Evolutionary conservation across 2,888 invertebrate genomes (phyloP).

Genomic region (Plebejus melissa): DNA sequence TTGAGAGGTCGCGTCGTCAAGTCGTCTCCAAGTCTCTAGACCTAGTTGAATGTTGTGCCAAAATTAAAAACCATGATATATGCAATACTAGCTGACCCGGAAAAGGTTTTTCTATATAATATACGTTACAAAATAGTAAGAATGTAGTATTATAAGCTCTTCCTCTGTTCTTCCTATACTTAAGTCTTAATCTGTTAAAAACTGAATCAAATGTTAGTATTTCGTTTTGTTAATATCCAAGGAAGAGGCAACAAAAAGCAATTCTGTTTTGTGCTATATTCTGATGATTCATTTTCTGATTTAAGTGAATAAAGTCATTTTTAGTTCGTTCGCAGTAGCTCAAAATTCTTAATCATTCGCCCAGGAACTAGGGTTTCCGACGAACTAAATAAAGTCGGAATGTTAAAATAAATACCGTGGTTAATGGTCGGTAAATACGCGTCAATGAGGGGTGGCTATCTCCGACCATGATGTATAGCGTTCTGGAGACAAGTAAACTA

Average conservation of each 20-base stretch:
- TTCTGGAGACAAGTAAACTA: not conserved
- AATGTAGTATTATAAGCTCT: too few relatives aligned
- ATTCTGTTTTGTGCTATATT: too few relatives aligned
- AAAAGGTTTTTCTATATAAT: too few relatives aligned
- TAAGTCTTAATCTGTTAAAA: too few relatives aligned
- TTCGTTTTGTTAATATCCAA: too few relatives aligned
- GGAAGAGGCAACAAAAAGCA: too few relatives aligned
- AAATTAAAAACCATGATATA: not conserved
- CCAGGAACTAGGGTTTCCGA: not conserved
- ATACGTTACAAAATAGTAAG: too few relatives aligned
- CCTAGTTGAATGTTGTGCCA: constrained; percentile 16
- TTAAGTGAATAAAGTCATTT: too few relatives aligned
- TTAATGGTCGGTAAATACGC: constrained; percentile 69
- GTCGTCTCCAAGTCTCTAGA: constrained; percentile 3
- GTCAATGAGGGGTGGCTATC: constrained; percentile 48
- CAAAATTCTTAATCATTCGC: not conserved
- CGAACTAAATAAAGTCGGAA: constrained; percentile 36
- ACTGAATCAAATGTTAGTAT: too few relatives aligned
- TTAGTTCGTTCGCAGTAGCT: too few relatives aligned
- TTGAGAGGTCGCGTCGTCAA: not conserved
- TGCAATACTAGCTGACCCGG: not conserved
- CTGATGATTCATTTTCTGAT: too few relatives aligned
- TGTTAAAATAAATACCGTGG: constrained; percentile 70
- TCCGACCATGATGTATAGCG: constrained; percentile 35
- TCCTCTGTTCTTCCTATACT: too few relatives aligned